Conservation (phyloP, 35 echinoderm and acorn worm genomes). For the Anneissia japonica region DNA sequence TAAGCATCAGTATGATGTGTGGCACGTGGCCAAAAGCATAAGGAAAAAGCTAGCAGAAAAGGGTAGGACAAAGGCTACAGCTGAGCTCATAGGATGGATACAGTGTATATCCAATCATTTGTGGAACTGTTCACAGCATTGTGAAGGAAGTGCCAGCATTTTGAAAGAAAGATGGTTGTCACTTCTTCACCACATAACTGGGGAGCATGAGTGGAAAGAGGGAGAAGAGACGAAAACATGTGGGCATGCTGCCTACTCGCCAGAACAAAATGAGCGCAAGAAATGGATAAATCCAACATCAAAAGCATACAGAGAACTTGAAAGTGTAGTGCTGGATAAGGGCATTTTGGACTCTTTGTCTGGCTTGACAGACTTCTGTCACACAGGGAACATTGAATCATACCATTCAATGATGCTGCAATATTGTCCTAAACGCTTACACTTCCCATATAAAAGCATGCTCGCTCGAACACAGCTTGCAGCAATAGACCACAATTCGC, state of each 20-base stretch:
- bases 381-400: slow-evolving; percentile 11
- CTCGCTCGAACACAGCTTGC: slow-evolving; percentile 12
- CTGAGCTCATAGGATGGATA: slow-evolving; percentile 19
- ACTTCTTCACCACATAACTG: background rate
- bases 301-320: background rate
- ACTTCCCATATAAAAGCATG: slow-evolving; percentile 2
- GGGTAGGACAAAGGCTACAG: slow-evolving; percentile 26
- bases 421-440: slow-evolving; percentile 19
- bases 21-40: slow-evolving; percentile 41
- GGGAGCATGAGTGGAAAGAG: background rate
- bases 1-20: slow-evolving; percentile 55
- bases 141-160: background rate
- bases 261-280: background rate
- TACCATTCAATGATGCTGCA: slow-evolving; percentile 1
- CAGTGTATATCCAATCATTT: slow-evolving; percentile 30
- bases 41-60: slow-evolving; percentile 30
- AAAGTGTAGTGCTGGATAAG: background rate
- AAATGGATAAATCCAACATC: background rate
- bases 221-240: background rate
- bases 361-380: background rate
- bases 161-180: background rate
- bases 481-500: background rate
- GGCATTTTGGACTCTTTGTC: background rate
- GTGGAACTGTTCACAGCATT: slow-evolving; percentile 19
- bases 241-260: background rate